Evolutionary conservation across 1,140 invertebrate genomes (phyloP), one percentile per base, ranked within the genome.

Genomic region (Vanessa tameamea): DNA sequence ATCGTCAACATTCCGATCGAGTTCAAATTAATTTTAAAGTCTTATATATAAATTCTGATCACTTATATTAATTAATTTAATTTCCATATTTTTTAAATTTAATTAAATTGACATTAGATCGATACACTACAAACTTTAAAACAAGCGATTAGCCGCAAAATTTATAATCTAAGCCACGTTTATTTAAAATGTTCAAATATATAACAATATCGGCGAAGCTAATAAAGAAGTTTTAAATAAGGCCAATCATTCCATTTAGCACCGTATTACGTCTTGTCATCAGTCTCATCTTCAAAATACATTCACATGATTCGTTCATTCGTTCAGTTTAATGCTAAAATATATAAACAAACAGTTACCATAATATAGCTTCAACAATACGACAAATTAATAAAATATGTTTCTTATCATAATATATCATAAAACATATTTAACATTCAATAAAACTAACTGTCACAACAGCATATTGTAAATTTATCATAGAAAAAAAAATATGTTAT

Each of bases 351-450:
- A 61, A 57, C 11, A 5, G 31, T 47, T 37, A 37, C 47, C 31
- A 47, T 55, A 31, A 31, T 31, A 59, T n/a, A 59, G 37, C 55
- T 15, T 47, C 65, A 68, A 61, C 65, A 51, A 66, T 37, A 59
- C 63, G 51, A 50, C 31, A 69, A 69, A 59, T 59, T n/a, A 43
- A 66, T 50, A 73, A 15, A 73, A 51, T 14, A 15, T 26, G 55
- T 68, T 13, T n/a, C 31, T 64, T 59, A 23, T 31, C 47, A 37
- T 65, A n/a, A 31, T 51, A 73, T 66, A 66, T 53, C 51, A 67
- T 59, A 55, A 61, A 73, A 73, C 51, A 67, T 66, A 73, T 67
- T 57, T 50, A 73, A 68, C 65, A 66, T 73, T 66, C 65, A 61
- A 61, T 68, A 73, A 61, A 73, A 72, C 53, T 72, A 72, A 66